Conservation (phyloP, 1,140 invertebrate genomes). For the Temnothorax longispinosus region DNA sequence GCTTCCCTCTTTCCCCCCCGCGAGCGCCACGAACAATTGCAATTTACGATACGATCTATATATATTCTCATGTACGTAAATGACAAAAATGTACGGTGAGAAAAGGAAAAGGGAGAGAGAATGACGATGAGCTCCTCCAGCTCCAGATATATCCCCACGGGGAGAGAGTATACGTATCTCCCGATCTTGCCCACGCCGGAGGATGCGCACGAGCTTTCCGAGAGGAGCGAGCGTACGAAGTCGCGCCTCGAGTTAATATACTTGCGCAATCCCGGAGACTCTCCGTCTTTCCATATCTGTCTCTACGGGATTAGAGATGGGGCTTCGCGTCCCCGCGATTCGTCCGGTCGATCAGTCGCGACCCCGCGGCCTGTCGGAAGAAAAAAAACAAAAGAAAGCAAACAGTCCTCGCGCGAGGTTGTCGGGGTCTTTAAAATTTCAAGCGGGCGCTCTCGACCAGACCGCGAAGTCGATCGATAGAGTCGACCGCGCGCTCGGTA, state of each 20-base stretch:
- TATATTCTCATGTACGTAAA: not conserved
- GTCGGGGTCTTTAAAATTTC: conserved; percentile 30
- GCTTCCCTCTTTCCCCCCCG: too few relatives aligned
- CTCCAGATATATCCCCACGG: not conserved
- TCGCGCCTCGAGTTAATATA: not conserved
- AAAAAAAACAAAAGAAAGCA: not conserved
- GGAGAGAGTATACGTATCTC: conserved; percentile 27
- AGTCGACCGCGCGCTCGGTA: conserved; percentile 58
- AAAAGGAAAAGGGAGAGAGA: not conserved
- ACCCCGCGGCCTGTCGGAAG: not conserved
- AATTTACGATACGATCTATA: not conserved
- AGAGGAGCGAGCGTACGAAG: not conserved
- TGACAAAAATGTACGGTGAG: not conserved
- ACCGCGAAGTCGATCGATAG: conserved; percentile 34
- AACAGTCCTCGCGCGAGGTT: not conserved
- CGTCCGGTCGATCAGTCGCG: not conserved
- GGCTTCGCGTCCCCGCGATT: too few relatives aligned
- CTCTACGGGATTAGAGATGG: not conserved
- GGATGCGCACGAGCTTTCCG: conserved; percentile 20
- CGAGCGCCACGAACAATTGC: too few relatives aligned
- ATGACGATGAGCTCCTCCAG: not conserved
- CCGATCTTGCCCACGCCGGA: conserved; percentile 39
- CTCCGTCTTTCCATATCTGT: not conserved
- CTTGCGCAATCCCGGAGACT: not conserved
- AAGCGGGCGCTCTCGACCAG: conserved; percentile 11